Base-by-base conservation (phyloP, 1,140 invertebrate genomes). In the Apis florea region DNA sequence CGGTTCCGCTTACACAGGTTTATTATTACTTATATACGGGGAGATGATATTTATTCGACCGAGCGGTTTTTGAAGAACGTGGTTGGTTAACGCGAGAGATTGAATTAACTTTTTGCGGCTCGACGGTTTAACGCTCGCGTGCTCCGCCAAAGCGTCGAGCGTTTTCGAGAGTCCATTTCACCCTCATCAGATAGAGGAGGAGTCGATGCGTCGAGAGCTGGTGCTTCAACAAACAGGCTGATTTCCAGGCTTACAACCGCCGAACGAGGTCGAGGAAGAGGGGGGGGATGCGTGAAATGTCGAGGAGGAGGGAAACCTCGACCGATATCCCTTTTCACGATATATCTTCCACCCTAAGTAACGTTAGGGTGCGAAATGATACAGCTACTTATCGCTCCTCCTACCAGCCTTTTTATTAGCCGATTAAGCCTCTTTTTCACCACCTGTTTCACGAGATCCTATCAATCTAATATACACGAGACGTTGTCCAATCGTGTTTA, bases 151-250 rank as follows among this genome's bases (percentile, higher is more conserved):
- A 40, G 31, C 6, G 31, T 40, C 31, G 31, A 40, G 31, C 31
- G 31, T 40, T 40, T 40, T 40, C 31, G 31, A 40, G 31, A 40
- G 31, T 40, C 31, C 31, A 40, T 40, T 40, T 40, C 31, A 40
- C 31, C 31, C 31, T 40, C 5, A 1, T 56, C 69, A 15, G 53
- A 71, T 11, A 5, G 31, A 40, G 5, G 31, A 40, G 15, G 17
- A 71, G 51, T 71, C 69, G 21, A 71, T 71, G 69, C 24, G 69
- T 47, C 70, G 19, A 72, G 53, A 72, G 54, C n/a, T n/a, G 21
- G 31, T 54, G 47, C 70, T 72, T 58, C 15, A 13, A 56, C 31
- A 0, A 40, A 53, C 21, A 26, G 24, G 68, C 47, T 11, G n/a
- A 70, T 70, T 70, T 70, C 53, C 47, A 51, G 49, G 49, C 13